Conservation (phyloP, 2,113 vertebrate genomes). For the Calidris pugnax region DNA sequence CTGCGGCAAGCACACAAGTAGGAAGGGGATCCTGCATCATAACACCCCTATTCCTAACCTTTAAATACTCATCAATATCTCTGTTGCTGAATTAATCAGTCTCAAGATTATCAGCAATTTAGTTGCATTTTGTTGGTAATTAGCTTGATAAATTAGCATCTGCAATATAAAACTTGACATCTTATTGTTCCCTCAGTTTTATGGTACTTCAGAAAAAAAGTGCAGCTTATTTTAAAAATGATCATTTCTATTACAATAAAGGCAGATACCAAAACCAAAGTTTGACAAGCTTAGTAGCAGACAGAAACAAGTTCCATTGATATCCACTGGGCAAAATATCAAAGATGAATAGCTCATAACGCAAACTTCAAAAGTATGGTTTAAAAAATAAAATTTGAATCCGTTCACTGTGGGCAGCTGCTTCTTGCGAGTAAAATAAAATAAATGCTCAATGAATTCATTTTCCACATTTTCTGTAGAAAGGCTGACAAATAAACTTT, state of each 20-base stretch:
- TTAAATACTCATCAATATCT: slow-evolving; percentile 75
- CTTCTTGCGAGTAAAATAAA: slow-evolving; percentile 59
- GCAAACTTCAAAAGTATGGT: slow-evolving; percentile 66
- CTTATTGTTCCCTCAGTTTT: slow-evolving; percentile 77
- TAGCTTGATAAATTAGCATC: slow-evolving; percentile 83
- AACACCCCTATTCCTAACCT: slow-evolving; percentile 63
- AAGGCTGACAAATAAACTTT: slow-evolving; percentile 48
- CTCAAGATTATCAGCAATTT: slow-evolving; percentile 80
- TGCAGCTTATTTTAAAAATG: slow-evolving; percentile 67
- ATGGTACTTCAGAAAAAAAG: slow-evolving; percentile 69
- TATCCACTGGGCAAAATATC: slow-evolving; percentile 75
- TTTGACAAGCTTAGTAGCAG: slow-evolving; percentile 70
- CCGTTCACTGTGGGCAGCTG: slow-evolving; percentile 58
- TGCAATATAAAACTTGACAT: slow-evolving; percentile 79
- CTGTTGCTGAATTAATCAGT: slow-evolving; percentile 75
- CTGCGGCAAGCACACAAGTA: slow-evolving; percentile 42
- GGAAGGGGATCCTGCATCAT: slow-evolving; percentile 35
- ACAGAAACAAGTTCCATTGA: slow-evolving; percentile 57
- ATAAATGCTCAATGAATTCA: slow-evolving; percentile 53
- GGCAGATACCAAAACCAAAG: slow-evolving; percentile 71
- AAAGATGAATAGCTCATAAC: slow-evolving; percentile 68
- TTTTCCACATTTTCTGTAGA: slow-evolving; percentile 52
- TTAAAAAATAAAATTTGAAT: slow-evolving; percentile 71
- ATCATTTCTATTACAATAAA: slow-evolving; percentile 69
- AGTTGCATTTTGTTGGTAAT: slow-evolving; percentile 81